These are phyloP conservation scores for Physella acuta DNA, from an alignment of 1,140 invertebrate species.

Conservation along the genomic window DNA sequence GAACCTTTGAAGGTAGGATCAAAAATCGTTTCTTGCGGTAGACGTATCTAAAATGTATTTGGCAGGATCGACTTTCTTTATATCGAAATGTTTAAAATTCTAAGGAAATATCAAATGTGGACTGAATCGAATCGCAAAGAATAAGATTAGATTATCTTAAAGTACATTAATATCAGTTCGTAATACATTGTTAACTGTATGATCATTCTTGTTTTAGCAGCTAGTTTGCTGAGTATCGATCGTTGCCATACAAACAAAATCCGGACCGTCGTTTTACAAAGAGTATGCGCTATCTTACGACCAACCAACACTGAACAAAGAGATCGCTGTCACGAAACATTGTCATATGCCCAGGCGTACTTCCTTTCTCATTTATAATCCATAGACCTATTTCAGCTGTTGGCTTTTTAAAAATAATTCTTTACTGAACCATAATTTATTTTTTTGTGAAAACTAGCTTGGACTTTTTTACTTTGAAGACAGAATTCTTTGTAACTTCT, in stretches of 20 bases:
- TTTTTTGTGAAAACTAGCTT: neutral
- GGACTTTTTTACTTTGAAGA: neutral
- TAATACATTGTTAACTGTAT: neutral
- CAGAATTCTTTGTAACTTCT: neutral
- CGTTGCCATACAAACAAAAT: constrained; percentile 22
- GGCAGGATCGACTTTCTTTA: neutral
- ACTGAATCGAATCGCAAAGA: neutral
- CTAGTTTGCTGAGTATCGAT: constrained; percentile 13
- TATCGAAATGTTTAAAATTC: neutral
- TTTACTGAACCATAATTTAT: neutral
- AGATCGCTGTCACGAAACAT: neutral
- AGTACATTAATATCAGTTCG: neutral
- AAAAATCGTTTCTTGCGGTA: neutral
- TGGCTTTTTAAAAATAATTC: neutral
- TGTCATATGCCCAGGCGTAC: neutral
- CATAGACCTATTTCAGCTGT: neutral
- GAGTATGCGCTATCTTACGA: constrained; percentile 1
- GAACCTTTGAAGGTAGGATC: neutral
- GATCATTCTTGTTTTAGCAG: neutral
- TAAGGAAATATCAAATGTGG: neutral
- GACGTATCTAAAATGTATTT: neutral
- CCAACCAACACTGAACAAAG: constrained; percentile 22
- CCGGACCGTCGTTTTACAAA: neutral
- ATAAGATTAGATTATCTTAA: neutral
- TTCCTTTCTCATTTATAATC: neutral